A percentile compares a stretch with the other conserved stretches of the same genome.
These are phyloP conservation scores for Nestor notabilis DNA, from an alignment of 2,113 vertebrate genomes.

Conservation along the genomic window DNA sequence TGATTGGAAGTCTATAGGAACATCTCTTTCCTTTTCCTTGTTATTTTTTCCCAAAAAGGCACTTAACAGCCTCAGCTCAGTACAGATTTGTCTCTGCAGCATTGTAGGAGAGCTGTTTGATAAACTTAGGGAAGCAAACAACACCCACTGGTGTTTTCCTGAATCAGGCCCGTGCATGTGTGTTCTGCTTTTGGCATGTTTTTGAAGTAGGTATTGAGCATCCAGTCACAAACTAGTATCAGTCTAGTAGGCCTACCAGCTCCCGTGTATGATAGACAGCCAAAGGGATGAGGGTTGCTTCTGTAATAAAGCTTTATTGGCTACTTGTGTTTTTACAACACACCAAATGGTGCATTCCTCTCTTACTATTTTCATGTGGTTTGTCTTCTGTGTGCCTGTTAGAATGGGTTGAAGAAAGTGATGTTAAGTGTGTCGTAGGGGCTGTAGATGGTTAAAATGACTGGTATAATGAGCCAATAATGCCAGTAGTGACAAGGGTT, in stretches of 20 bases:
- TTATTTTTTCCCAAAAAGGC: neutral
- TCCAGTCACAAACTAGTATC: neutral
- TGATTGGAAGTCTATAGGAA: neutral
- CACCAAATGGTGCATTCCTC: neutral
- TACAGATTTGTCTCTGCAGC: neutral
- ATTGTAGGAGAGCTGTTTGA: neutral
- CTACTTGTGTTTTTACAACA: neutral
- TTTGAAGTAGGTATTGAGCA: neutral
- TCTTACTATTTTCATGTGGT: neutral
- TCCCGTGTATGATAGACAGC: rapidly evolving
- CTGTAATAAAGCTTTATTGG: neutral
- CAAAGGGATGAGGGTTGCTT: neutral
- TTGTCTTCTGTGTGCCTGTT: neutral
- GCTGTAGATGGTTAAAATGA: neutral
- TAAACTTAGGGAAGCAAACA: neutral
- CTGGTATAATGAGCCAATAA: neutral
- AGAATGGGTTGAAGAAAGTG: neutral
- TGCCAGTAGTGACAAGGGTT: neutral
- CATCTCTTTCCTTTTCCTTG: neutral
- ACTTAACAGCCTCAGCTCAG: neutral
- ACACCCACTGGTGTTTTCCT: neutral
- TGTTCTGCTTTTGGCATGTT: neutral
- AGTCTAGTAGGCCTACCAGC: neutral
- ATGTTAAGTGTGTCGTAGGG: neutral
- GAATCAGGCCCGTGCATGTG: neutral